Base-by-base conservation (phyloP, 2,888 invertebrate species). In the Strigamia transsilvanica region DNA sequence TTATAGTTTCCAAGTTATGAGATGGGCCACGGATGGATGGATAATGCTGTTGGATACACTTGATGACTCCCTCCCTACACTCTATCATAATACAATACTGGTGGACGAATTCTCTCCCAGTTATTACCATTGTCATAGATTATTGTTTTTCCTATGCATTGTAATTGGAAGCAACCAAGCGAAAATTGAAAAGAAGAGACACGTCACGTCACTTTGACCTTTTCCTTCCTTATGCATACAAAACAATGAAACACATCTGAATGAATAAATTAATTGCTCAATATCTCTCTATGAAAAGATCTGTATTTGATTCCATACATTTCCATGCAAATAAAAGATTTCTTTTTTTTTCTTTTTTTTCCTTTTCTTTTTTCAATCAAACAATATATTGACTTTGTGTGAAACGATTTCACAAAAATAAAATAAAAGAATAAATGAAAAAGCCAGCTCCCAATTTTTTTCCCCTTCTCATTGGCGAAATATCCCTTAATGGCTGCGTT, bases 221-320 rank as follows among this genome's bases (percentile, higher is more conserved):
- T 66, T 66, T 66, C 61, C 61, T 66, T 66, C 61, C 61, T 66
- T 21, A 66, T 66, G 23, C 61, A 23, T 66, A 18, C 61, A 66
- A 66, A 66, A 66, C 61, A 66, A 66, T 66, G 61, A 66, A 66
- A 18, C 61, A 66, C 18, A n/a, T 66, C 23, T 66, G 61, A 66
- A 66, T 66, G 61, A 66, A 66, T 66, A 66, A 66, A n/a, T 66
- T n/a, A 66, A 66, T 66, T 66, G 61, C 61, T 66, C 61, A 66
- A 66, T 66, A 66, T 46, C 46, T 46, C 38, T 46, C 12, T 46
- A 46, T 46, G 46, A 46, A 46, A 46, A 46, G 46, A 46, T 46
- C 46, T 46, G 46, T 46, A 46, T 66, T 66, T 66, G 61, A 66
- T 66, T 66, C 23, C 61, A 51, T 66, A 66, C 21, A 66, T 66